These are phyloP conservation scores for Terebella lapidaria DNA, from an alignment of 2,888 invertebrate genomes.

Conservation along the genomic window DNA sequence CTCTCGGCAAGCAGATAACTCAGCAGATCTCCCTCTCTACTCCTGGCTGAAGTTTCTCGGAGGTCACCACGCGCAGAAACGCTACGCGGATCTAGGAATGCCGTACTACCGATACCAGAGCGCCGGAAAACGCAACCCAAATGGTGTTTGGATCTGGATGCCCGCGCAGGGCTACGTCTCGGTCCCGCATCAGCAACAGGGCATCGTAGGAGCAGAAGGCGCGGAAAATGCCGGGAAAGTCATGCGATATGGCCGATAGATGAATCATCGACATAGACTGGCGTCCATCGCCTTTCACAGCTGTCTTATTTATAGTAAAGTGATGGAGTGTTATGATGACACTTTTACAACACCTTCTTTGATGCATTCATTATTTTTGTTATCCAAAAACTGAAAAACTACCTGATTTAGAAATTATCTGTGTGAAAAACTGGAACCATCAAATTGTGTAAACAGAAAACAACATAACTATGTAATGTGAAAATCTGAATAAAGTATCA, in stretches of 20 bases:
- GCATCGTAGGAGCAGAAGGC: constrained; percentile 7
- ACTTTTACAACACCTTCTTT: too few relatives aligned
- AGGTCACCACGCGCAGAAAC: background rate
- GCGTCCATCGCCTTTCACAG: too few relatives aligned
- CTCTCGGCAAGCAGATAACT: too few relatives aligned
- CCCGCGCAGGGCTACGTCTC: constrained; percentile 48
- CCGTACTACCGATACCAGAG: constrained; percentile 1
- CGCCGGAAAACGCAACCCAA: constrained; percentile 22
- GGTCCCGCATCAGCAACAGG: constrained; percentile 30
- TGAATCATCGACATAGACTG: background rate
- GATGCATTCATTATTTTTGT: too few relatives aligned
- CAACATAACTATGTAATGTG: too few relatives aligned
- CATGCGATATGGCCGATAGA: constrained; percentile 34
- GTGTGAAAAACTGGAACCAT: too few relatives aligned
- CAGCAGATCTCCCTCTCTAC: background rate
- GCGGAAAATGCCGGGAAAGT: constrained; percentile 30
- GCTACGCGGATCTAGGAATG: background rate
- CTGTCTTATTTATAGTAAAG: too few relatives aligned
- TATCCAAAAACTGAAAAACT: too few relatives aligned
- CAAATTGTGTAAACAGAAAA: too few relatives aligned
- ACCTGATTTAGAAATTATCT: too few relatives aligned
- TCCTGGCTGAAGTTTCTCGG: background rate
- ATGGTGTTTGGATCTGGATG: constrained; percentile 48
- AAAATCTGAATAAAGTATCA: too few relatives aligned
- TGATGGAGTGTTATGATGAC: too few relatives aligned